These are phyloP conservation scores for Octopus bimaculoides DNA, from an alignment of 1,140 invertebrate species.

Conservation along the genomic window DNA sequence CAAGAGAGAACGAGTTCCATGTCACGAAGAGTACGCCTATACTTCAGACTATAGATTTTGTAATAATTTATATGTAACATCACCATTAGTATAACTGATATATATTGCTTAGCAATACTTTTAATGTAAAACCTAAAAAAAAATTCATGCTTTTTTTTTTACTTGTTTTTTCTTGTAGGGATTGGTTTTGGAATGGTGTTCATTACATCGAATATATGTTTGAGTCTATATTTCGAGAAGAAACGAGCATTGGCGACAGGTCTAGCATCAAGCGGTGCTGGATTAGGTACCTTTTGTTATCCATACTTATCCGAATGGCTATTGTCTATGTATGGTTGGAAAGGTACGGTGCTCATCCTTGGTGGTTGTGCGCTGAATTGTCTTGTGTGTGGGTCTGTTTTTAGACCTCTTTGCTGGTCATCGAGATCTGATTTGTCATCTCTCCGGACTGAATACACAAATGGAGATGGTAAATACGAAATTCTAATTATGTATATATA, in stretches of 20 bases:
- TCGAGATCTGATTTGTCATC: neutral
- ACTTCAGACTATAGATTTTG: too few species aligned
- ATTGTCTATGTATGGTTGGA: conserved; percentile 44
- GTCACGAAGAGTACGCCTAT: too few species aligned
- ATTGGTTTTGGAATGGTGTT: conserved; percentile 83
- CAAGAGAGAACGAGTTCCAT: too few species aligned
- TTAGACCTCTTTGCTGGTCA: conserved; percentile 67
- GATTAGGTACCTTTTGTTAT: conserved; percentile 52
- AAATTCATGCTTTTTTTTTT: neutral
- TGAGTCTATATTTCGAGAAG: conserved; percentile 89
- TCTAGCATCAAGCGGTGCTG: conserved; percentile 65
- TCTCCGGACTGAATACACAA: neutral
- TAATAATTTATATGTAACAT: too few species aligned
- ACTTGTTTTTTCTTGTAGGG: conserved; percentile 61
- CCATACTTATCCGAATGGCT: conserved; percentile 45
- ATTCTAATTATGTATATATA: too few species aligned
- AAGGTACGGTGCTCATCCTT: conserved; percentile 74
- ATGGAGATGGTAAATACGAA: neutral
- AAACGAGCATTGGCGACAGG: conserved; percentile 87
- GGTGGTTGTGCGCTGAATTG: conserved; percentile 76
- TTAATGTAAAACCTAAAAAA: neutral
- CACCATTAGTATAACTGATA: too few species aligned
- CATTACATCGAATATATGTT: conserved; percentile 66
- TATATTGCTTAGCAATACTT: too few species aligned
- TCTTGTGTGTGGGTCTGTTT: conserved; percentile 73